Conservation (phyloP, 2,113 vertebrate genomes). For the Telmatochromis bifrenatus region DNA sequence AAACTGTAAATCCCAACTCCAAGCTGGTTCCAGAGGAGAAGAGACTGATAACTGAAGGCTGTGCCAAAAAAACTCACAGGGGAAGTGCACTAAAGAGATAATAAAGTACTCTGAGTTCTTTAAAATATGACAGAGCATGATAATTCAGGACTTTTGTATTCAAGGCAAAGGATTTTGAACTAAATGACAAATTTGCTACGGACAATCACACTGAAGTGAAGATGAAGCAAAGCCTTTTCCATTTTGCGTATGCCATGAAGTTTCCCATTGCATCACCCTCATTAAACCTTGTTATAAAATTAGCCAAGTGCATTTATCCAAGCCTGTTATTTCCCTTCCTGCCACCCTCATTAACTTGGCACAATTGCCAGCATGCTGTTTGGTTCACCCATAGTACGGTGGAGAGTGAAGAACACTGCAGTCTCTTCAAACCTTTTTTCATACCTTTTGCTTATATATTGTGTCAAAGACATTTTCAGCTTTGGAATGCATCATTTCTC, state of each 20-base stretch:
- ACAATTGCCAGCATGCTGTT: background rate
- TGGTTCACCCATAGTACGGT: background rate
- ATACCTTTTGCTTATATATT: background rate
- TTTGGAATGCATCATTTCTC: background rate
- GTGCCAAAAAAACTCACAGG: background rate
- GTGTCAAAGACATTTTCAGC: background rate
- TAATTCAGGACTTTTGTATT: background rate
- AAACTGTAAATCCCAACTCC: background rate
- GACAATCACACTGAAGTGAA: background rate
- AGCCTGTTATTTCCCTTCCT: background rate
- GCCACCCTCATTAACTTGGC: background rate
- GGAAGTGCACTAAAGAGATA: background rate
- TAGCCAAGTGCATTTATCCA: background rate
- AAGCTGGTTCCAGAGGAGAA: background rate
- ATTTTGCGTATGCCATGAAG: background rate
- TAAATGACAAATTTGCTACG: background rate
- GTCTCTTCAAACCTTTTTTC: background rate
- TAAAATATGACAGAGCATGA: background rate
- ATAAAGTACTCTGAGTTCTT: background rate
- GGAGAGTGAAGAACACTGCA: background rate
- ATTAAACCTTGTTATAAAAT: background rate
- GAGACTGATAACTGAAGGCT: background rate
- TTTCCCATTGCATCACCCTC: background rate
- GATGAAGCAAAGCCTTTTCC: background rate
- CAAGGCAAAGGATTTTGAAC: background rate